Conservation (phyloP, 2,888 invertebrate genomes). For the Cristatella mucedo region DNA sequence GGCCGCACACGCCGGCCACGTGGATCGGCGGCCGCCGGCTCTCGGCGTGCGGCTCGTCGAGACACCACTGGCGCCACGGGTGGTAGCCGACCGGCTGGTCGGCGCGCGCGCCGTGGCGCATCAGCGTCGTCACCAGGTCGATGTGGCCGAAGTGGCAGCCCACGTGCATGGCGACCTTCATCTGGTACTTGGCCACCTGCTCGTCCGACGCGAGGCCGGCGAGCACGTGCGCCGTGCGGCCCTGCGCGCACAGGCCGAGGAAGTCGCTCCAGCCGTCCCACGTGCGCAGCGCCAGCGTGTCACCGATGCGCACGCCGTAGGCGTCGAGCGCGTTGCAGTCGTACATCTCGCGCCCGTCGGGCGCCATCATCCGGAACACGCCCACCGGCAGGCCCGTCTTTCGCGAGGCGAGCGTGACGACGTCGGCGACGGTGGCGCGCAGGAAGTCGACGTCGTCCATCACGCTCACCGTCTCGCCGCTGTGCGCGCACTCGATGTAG, state of each 20-base stretch:
- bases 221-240: conserved; percentile 28
- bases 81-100: conserved; percentile 33
- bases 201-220: conserved; percentile 24
- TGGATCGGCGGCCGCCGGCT: conserved; percentile 27
- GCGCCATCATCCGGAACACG: conserved; percentile 27
- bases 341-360: conserved; percentile 25
- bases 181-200: conserved; percentile 25
- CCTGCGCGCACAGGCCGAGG: conserved; percentile 26
- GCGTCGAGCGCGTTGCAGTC: conserved; percentile 27
- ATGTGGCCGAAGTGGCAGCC: conserved; percentile 32
- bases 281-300: conserved; percentile 26
- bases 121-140: conserved; percentile 11
- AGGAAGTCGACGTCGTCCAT: conserved; percentile 20
- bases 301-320: conserved; percentile 21
- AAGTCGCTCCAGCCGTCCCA: conserved; percentile 38
- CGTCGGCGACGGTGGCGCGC: conserved; percentile 21
- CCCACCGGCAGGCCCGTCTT: conserved; percentile 34
- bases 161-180: conserved; percentile 32
- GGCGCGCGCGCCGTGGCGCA: conserved; percentile 24
- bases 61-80: conserved; percentile 29
- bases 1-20: conserved; percentile 24
- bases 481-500: conserved; percentile 21
- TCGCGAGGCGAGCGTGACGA: conserved; percentile 26
- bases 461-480: conserved; percentile 11
- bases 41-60: conserved; percentile 23